A percentile compares a stretch with the other conserved stretches of the same genome.
Conservation (phyloP, 1,140 invertebrate species). For the Eupristina koningsbergeri region DNA sequence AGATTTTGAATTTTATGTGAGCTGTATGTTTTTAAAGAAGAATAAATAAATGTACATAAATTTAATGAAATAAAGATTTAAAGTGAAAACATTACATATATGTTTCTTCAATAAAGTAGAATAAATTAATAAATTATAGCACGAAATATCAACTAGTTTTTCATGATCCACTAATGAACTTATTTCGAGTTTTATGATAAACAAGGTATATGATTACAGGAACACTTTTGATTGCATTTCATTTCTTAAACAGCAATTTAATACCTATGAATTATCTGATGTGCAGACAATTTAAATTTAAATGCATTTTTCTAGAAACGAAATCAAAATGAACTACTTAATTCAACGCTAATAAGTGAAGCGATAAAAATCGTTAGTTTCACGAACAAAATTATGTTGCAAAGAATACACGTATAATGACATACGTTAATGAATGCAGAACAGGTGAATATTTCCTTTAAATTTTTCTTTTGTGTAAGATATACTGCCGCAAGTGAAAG, state of each 20-base stretch:
- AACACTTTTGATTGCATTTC: neutral
- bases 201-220: no score
- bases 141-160: no score
- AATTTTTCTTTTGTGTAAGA: neutral
- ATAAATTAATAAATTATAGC: no score
- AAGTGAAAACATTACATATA: no score
- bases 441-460: slow-evolving; percentile 7
- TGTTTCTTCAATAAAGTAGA: no score
- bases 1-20: no score
- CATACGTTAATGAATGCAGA: neutral
- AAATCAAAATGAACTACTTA: neutral
- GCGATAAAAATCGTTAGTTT: slow-evolving; percentile 2
- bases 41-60: no score
- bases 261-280: no score
- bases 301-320: neutral
- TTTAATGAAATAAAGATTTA: no score
- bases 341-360: neutral
- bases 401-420: neutral
- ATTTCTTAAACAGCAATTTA: neutral
- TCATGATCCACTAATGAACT: no score
- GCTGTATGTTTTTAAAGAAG: no score
- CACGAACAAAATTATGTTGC: slow-evolving; percentile 2
- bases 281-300: neutral
- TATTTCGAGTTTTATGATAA: no score
- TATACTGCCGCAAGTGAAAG: slow-evolving; percentile 23